Base-by-base conservation (phyloP, 2,113 vertebrate species). In the Dipodomys merriami region DNA sequence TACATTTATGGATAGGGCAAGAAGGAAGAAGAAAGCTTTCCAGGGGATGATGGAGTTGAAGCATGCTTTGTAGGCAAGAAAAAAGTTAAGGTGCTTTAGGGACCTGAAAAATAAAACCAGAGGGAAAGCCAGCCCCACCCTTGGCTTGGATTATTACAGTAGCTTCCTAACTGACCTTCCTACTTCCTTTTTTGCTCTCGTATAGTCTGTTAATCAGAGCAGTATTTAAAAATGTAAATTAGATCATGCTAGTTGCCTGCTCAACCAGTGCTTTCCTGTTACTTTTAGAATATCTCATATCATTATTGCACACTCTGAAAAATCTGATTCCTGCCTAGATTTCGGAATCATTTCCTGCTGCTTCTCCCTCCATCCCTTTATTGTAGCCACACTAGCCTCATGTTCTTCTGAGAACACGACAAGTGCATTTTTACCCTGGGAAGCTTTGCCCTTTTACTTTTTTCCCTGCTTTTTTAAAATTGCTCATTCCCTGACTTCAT, bases 201-300 rank as follows among this genome's bases (percentile, higher is more conserved):
- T 49, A 46, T 0, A 29, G 29, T 72, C 69, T 88, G 5, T 81
- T 85, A 27, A 25, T 79, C 87, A 84, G 3, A 81, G 35, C 16
- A 65, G 23, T 64, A 44, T 90, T 91, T 94, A 78, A 62, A 86
- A 92, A 87, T 15, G 86, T 71, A 65, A 35, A 19, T 83, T 6
- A 53, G 62, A 46, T 93, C 19, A 67, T 62, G 39, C 72, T 76
- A 82, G 65, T 46, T 91, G 53, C 44, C 19, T 76, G n/a, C 15
- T 93, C 49, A 62, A 39, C n/a, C 27, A 46, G 8, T 76, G 73
- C 67, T 91, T 87, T 71, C 25, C 16, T n/a, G 22, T 84, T 44
- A 84, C 29, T 64, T 71, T 91, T 91, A 69, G 64, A 57, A 83
- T 84, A 73, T 35, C 27, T 9, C 22, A 49, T 62, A 64, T 79